Conservation (phyloP, 92 coral and sea anemone genomes). For the Epizoanthus stellaris region DNA sequence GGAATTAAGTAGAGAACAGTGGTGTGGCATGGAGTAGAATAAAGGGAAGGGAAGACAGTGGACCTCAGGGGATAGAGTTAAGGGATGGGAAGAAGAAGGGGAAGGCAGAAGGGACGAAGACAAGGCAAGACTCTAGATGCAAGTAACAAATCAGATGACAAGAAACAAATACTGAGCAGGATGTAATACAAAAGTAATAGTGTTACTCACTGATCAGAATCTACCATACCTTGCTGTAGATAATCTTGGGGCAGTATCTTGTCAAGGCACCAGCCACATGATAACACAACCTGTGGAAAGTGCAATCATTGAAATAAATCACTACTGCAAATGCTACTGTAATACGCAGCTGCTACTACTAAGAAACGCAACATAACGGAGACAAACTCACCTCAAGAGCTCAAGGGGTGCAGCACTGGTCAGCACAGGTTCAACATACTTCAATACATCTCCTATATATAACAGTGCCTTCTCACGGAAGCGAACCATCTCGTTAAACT, state of each 20-base stretch:
- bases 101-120: neutral
- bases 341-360: neutral
- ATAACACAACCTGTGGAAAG: slow-evolving; percentile 74
- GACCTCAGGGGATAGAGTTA: neutral
- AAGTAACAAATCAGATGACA: neutral
- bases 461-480: slow-evolving; percentile 83
- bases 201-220: neutral
- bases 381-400: slow-evolving; percentile 73
- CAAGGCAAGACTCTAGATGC: no score
- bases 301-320: neutral
- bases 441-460: slow-evolving; percentile 88
- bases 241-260: slow-evolving; percentile 84
- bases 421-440: slow-evolving; percentile 81
- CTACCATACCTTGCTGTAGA: slow-evolving; percentile 87
- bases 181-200: neutral
- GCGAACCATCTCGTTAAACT: slow-evolving; percentile 75
- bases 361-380: neutral
- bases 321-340: neutral
- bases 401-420: slow-evolving; percentile 82
- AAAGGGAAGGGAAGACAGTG: neutral
- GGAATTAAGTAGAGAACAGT: no score
- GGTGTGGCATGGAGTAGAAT: no score
- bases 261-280: slow-evolving; percentile 80
- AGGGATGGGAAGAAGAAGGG: neutral
- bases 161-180: neutral